These are phyloP conservation scores for Himantopus leucocephalus DNA, from an alignment of 2,113 vertebrate species.

Conservation along the genomic window DNA sequence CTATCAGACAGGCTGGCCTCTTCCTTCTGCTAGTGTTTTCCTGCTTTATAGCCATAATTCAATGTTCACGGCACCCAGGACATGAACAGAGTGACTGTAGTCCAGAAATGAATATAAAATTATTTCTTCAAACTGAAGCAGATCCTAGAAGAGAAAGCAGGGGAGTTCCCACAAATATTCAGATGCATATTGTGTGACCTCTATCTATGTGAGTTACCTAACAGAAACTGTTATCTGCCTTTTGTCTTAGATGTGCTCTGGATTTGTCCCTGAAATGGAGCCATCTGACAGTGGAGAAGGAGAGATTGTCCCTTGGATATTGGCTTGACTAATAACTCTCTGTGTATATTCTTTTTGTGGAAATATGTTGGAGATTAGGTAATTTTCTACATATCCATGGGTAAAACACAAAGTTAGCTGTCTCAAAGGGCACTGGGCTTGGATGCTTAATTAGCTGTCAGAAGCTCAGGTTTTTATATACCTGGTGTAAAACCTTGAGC, in stretches of 20 bases:
- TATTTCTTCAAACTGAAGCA: not conserved
- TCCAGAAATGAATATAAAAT: not conserved
- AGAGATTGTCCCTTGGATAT: not conserved
- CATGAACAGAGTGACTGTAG: not conserved
- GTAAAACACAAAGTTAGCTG: not conserved
- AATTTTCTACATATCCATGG: not conserved
- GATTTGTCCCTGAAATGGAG: not conserved
- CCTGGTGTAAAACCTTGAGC: not conserved
- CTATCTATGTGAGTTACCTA: not conserved
- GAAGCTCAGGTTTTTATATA: not conserved
- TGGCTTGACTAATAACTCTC: not conserved
- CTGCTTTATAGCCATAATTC: not conserved
- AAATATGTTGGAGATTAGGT: not conserved
- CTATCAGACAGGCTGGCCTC: not conserved
- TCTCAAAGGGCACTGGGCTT: not conserved
- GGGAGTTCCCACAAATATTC: not conserved
- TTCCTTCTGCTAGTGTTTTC: not conserved
- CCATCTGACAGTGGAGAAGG: not conserved
- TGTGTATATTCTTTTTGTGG: not conserved
- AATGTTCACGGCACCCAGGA: fast-evolving
- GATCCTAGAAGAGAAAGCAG: not conserved
- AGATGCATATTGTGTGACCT: not conserved
- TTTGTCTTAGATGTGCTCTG: not conserved
- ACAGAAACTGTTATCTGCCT: not conserved
- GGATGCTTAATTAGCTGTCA: not conserved